Percentiles rank a stretch among this genome's conserved stretches.
These are phyloP conservation scores for Elegia similella DNA, from an alignment of 2,888 invertebrate species.

Conservation along the genomic window DNA sequence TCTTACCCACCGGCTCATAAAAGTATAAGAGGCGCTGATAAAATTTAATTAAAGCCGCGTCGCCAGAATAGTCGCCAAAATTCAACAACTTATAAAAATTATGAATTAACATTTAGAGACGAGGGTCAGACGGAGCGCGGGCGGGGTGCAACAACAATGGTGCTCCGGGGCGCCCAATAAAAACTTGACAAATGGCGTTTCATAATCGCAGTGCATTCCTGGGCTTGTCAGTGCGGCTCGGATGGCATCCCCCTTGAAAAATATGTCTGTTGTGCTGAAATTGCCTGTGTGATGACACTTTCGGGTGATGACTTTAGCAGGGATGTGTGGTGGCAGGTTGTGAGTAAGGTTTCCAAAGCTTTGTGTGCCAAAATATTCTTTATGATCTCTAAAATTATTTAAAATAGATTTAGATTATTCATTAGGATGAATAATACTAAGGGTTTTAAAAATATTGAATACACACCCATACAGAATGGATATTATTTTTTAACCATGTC, in stretches of 20 bases:
- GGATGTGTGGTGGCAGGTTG: background rate
- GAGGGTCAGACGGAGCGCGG: conserved; percentile 55
- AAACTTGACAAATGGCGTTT: conserved; percentile 82
- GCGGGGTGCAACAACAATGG: conserved; percentile 58
- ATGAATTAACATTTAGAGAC: conserved; percentile 71
- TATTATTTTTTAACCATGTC: no score
- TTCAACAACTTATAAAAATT: conserved; percentile 79
- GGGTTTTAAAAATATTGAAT: no score
- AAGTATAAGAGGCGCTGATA: conserved; percentile 24
- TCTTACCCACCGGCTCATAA: background rate
- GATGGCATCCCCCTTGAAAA: conserved; percentile 59
- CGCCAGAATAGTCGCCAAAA: conserved; percentile 47
- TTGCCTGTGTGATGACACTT: conserved; percentile 36
- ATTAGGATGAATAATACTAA: no score
- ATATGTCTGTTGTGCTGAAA: conserved; percentile 53
- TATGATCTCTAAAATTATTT: no score
- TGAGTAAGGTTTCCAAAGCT: no score
- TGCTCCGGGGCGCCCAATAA: conserved; percentile 76
- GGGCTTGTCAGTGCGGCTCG: conserved; percentile 59
- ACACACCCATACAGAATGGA: no score
- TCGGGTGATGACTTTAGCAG: background rate
- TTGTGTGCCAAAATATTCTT: no score
- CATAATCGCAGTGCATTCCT: conserved; percentile 79
- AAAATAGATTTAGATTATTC: no score
- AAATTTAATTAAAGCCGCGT: conserved; percentile 53